A percentile compares a stretch with the other conserved stretches of the same genome.
phyloP scores from a whole-genome alignment of 2,888 invertebrate species.

The Beris morrisii region DNA sequence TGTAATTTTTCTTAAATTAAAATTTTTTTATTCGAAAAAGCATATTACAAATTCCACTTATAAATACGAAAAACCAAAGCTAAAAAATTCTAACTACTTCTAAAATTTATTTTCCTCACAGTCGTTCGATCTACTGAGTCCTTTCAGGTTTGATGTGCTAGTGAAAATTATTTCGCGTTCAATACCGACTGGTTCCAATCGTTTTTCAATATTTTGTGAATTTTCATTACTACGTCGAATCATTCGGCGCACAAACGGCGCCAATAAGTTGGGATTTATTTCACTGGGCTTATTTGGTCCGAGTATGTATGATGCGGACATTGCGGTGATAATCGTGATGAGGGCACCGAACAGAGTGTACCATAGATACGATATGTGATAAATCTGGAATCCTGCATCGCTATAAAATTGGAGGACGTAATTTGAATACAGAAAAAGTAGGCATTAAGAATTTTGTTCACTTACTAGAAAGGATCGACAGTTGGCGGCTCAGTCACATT shows the following conservation, averaged over 20 bases:
- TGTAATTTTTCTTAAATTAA: too few relatives aligned
- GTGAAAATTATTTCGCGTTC: constrained; percentile 35
- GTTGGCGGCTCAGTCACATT: constrained; percentile 43
- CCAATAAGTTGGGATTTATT: constrained; percentile 64
- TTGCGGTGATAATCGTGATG: constrained; percentile 61
- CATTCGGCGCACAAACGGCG: constrained; percentile 69
- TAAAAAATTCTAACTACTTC: too few relatives aligned
- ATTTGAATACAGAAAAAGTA: constrained; percentile 42
- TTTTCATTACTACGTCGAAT: constrained; percentile 44
- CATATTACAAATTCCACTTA: too few relatives aligned
- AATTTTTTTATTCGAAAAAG: too few relatives aligned
- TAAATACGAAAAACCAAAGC: too few relatives aligned
- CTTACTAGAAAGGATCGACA: constrained; percentile 30
- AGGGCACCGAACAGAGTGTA: constrained; percentile 67
- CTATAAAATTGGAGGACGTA: constrained; percentile 38
- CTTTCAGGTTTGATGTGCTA: constrained; percentile 35
- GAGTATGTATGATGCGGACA: constrained; percentile 59
- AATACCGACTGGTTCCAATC: constrained; percentile 39
- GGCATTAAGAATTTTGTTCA: neutral
- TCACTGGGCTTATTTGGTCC: constrained; percentile 60
- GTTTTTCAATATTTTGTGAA: constrained; percentile 12
- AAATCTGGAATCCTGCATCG: constrained; percentile 55
- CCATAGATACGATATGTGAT: constrained; percentile 78
- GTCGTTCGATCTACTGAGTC: neutral
- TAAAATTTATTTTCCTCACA: neutral